Percentiles rank a stretch among this genome's conserved stretches.
Evolutionary conservation across 2,888 invertebrate species (phyloP).

Genomic region (Ormyrus thymus): DNA sequence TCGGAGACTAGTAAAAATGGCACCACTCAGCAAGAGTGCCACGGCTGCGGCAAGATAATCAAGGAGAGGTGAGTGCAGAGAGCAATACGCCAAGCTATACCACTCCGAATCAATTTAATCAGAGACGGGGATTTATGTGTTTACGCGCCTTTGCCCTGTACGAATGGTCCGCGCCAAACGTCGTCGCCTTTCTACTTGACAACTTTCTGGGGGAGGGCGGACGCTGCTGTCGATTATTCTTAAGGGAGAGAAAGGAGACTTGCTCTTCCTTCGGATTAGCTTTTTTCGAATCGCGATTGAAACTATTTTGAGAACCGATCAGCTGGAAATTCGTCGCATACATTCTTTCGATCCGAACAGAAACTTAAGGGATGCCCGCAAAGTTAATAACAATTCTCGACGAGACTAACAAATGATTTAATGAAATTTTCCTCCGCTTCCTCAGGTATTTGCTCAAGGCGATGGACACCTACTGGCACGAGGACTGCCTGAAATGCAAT

Average conservation of each 20-base stretch:
- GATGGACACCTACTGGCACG: conserved; percentile 96
- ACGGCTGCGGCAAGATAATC: conserved; percentile 95
- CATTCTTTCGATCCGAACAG: too few species aligned
- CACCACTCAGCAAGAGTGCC: conserved; percentile 85
- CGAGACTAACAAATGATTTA: not conserved
- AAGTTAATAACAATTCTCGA: not conserved
- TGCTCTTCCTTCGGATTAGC: too few species aligned
- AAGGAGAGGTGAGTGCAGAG: conserved; percentile 80
- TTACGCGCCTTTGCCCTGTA: conserved; percentile 11
- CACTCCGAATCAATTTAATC: conserved; percentile 49
- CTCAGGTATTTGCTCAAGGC: conserved; percentile 91
- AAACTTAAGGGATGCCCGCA: not conserved
- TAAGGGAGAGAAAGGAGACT: not conserved
- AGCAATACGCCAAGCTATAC: not conserved
- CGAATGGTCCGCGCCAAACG: not conserved
- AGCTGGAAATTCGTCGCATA: too few species aligned
- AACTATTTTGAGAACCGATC: too few species aligned
- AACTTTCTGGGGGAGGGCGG: not conserved
- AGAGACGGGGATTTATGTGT: conserved; percentile 45
- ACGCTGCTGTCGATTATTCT: not conserved
- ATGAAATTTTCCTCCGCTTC: not conserved
- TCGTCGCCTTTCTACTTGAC: conserved; percentile 2
- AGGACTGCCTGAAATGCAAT: conserved; percentile 97
- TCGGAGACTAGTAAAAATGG: conserved; percentile 79
- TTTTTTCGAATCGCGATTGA: too few species aligned